phyloP scores from a whole-genome alignment of 2,797 vertebrate species.

The Leucoraja ocellata region DNA sequence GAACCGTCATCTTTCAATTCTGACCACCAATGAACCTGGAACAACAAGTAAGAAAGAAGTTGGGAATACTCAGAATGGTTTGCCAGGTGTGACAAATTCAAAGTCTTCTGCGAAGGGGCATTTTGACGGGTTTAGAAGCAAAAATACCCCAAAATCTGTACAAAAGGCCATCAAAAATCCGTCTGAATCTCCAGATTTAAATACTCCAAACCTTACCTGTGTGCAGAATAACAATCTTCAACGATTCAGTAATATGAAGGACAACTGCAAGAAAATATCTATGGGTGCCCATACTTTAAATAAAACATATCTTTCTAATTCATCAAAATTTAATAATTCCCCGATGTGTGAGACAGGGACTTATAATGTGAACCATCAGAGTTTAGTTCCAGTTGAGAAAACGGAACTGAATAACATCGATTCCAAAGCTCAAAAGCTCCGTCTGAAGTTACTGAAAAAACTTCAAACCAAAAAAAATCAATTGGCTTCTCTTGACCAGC shows the following conservation, averaged over 20 bases:
- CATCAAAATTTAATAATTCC: background rate
- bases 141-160: slow-evolving; percentile 44
- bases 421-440: slow-evolving; percentile 63
- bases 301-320: background rate
- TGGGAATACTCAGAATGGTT: slow-evolving; percentile 41
- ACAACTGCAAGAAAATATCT: slow-evolving; percentile 10
- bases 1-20: slow-evolving; percentile 50
- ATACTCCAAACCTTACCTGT: background rate
- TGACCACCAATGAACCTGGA: slow-evolving; percentile 52
- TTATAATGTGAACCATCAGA: background rate
- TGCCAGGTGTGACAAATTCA: slow-evolving; percentile 46
- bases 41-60: slow-evolving; percentile 40
- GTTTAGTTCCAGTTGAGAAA: slow-evolving; percentile 36
- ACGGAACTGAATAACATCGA: slow-evolving; percentile 43
- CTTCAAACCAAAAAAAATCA: slow-evolving; percentile 86
- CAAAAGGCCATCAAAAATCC: background rate
- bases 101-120: slow-evolving; percentile 65
- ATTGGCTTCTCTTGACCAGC: slow-evolving; percentile 67
- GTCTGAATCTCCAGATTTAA: background rate
- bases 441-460: slow-evolving; percentile 77
- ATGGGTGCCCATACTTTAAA: background rate
- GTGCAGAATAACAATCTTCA: background rate
- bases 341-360: background rate
- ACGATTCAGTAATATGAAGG: background rate
- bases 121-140: slow-evolving; percentile 69